Evolutionary conservation across 1,140 invertebrate genomes (phyloP).

Genomic region (Macrosteles quadrilineatus): DNA sequence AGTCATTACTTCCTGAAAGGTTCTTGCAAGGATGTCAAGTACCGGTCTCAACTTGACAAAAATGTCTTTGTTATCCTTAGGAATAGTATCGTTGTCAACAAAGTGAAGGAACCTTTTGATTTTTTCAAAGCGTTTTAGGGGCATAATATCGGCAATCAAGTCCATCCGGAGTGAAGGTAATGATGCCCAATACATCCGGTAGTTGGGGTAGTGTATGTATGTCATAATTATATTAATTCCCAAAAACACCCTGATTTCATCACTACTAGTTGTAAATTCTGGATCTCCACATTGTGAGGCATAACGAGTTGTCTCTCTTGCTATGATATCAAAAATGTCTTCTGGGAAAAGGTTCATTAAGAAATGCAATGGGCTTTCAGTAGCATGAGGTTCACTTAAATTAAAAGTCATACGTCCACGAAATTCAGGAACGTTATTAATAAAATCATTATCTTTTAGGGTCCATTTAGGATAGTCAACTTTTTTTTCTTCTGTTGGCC

Average conservation of each 20-base stretch:
- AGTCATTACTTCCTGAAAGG: conserved; percentile 40
- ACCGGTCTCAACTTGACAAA: conserved; percentile 43
- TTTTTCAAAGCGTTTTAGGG: conserved; percentile 42
- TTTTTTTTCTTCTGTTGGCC: too few relatives aligned
- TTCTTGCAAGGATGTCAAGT: conserved; percentile 39
- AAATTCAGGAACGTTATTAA: too few relatives aligned
- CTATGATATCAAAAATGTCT: conserved; percentile 11
- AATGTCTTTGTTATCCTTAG: conserved; percentile 29
- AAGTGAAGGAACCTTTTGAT: conserved; percentile 45
- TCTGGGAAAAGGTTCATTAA: too few relatives aligned
- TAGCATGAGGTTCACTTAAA: too few relatives aligned
- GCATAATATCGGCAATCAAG: conserved; percentile 38
- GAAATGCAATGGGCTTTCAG: too few relatives aligned
- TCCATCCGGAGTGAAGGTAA: neutral
- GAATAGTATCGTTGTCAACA: too few relatives aligned
- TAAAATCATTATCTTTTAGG: too few relatives aligned
- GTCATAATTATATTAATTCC: conserved; percentile 24
- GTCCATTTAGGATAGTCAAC: too few relatives aligned
- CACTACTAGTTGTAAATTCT: conserved; percentile 8
- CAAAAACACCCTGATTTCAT: conserved; percentile 7
- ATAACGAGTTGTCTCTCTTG: conserved; percentile 20
- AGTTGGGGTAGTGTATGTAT: neutral
- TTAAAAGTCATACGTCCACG: too few relatives aligned
- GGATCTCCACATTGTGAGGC: conserved; percentile 9
- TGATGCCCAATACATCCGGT: conserved; percentile 25